A percentile compares a stretch with the other conserved stretches of the same genome.
phyloP scores from a whole-genome alignment of 2,888 invertebrate species.

The Notodonta dromedarius region DNA sequence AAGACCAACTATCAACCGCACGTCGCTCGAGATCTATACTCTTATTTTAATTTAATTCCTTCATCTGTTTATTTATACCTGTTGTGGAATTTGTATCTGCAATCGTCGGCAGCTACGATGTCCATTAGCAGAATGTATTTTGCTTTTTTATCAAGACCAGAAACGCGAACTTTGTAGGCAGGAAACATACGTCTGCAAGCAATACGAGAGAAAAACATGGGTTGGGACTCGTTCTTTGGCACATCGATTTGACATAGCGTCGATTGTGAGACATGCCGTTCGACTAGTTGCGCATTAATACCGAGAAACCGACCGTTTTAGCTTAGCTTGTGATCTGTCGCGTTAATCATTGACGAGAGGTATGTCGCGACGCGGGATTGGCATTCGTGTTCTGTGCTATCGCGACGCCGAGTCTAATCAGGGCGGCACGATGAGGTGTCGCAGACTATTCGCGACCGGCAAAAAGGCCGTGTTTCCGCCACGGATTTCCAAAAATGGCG shows the following conservation, averaged over 20 bases:
- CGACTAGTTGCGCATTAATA: constrained; percentile 66
- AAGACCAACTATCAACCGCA: constrained; percentile 62
- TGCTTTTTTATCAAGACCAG: constrained; percentile 98
- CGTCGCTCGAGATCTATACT: constrained; percentile 50
- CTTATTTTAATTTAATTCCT: constrained; percentile 82
- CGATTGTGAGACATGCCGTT: constrained; percentile 79
- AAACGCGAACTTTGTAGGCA: constrained; percentile 98
- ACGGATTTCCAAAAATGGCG: constrained; percentile 64
- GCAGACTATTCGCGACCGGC: constrained; percentile 58
- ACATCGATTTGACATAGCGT: constrained; percentile 81
- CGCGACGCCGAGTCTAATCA: constrained; percentile 41
- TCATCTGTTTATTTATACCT: constrained; percentile 86
- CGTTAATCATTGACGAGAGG: constrained; percentile 54
- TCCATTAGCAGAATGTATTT: constrained; percentile 99
- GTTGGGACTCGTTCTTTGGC: constrained; percentile 77
- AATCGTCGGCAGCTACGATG: constrained; percentile 98
- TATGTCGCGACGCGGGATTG: background rate
- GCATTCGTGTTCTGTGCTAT: background rate
- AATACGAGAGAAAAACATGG: constrained; percentile 83
- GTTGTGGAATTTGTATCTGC: constrained; percentile 97
- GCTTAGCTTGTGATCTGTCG: constrained; percentile 76
- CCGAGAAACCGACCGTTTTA: constrained; percentile 61
- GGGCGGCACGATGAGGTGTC: constrained; percentile 59
- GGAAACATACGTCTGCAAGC: constrained; percentile 98
- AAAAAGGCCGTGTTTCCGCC: constrained; percentile 68